These are phyloP conservation scores for Tachysurus fulvidraco DNA, from an alignment of 2,113 vertebrate genomes.

Conservation along the genomic window DNA sequence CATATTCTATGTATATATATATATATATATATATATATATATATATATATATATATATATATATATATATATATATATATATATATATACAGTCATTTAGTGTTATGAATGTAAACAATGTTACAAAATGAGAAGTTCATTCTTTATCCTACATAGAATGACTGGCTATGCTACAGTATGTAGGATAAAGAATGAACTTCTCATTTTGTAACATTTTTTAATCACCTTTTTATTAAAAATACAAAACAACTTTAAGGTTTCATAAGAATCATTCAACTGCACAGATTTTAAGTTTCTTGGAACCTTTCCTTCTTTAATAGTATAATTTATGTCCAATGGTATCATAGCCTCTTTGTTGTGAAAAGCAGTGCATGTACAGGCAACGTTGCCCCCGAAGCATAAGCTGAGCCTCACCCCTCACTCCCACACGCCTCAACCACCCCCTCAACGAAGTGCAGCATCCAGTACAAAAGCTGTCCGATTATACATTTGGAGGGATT, in stretches of 20 bases:
- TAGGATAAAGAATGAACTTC: background rate
- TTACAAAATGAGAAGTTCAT: too few species aligned
- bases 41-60: background rate
- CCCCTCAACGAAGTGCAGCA: conserved; percentile 32
- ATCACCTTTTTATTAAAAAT: background rate
- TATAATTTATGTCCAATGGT: conserved; percentile 45
- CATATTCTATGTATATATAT: background rate
- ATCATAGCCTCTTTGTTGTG: conserved; percentile 66
- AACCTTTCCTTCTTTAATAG: conserved; percentile 38
- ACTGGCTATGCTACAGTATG: background rate
- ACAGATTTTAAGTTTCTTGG: conserved; percentile 19
- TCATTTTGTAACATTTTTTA: background rate
- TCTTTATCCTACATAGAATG: too few species aligned
- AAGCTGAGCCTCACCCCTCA: conserved; percentile 5
- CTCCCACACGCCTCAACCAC: conserved; percentile 42
- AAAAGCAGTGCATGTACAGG: conserved; percentile 53
- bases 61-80: background rate
- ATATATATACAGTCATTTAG: background rate
- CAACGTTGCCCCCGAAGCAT: conserved; percentile 23
- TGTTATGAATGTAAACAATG: background rate
- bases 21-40: background rate
- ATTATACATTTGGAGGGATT: conserved; percentile 75
- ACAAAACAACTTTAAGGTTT: background rate
- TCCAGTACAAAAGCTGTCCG: conserved; percentile 71
- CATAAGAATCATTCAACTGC: background rate